A percentile compares a stretch with the other conserved stretches of the same genome.
phyloP scores from a whole-genome alignment of 1,140 invertebrate genomes.

The Amyelois transitella region DNA sequence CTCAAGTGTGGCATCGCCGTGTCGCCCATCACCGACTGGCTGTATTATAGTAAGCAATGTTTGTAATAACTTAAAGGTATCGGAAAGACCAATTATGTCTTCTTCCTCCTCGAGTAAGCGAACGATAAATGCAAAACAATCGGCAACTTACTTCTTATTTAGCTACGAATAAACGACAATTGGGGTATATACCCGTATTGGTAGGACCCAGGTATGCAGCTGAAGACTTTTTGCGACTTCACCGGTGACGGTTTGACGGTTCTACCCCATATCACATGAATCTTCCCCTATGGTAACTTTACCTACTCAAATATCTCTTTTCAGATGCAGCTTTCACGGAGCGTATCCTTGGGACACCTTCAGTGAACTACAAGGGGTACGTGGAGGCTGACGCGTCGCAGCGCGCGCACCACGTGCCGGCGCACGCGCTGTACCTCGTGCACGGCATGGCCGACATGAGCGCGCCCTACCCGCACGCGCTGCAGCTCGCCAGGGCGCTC shows the following conservation, averaged over 20 bases:
- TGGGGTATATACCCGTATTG: too few relatives aligned
- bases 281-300: too few relatives aligned
- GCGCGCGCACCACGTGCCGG: slow-evolving; percentile 87
- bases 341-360: slow-evolving; percentile 89
- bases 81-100: too few relatives aligned
- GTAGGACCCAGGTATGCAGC: too few relatives aligned
- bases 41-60: slow-evolving; percentile 94
- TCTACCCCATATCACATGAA: too few relatives aligned
- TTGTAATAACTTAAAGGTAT: too few relatives aligned
- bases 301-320: neutral
- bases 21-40: slow-evolving; percentile 95
- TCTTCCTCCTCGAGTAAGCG: too few relatives aligned
- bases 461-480: slow-evolving; percentile 93
- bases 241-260: too few relatives aligned
- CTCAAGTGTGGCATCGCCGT: slow-evolving; percentile 95
- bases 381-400: slow-evolving; percentile 92
- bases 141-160: too few relatives aligned
- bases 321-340: slow-evolving; percentile 96
- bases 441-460: slow-evolving; percentile 93
- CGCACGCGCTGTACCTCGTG: slow-evolving; percentile 90
- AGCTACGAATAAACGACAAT: too few relatives aligned
- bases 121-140: too few relatives aligned
- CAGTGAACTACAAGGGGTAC: slow-evolving; percentile 94
- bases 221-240: too few relatives aligned
- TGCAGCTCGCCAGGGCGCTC: slow-evolving; percentile 90